Conservation (phyloP, 2,113 vertebrate genomes). For the Prietella phreatophila region DNA sequence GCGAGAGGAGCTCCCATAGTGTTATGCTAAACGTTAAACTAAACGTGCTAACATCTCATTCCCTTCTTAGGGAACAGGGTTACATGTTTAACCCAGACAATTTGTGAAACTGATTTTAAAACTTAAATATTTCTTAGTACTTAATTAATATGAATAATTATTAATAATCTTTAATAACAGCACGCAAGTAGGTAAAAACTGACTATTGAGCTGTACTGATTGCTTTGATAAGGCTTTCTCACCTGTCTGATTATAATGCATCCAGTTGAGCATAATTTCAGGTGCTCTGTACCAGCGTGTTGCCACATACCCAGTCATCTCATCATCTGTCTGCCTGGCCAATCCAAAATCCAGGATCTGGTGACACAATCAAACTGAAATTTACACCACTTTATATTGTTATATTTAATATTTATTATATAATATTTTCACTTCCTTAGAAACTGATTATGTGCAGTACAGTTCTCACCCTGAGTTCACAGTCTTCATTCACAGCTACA, state of each 20-base stretch:
- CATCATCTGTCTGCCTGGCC: slow-evolving; percentile 93
- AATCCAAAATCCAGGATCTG: slow-evolving; percentile 97
- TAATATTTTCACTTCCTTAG: background rate
- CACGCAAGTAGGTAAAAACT: background rate
- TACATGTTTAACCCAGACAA: too few species aligned
- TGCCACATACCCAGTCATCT: slow-evolving; percentile 97
- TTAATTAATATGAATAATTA: background rate
- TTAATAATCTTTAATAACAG: background rate
- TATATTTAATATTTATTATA: background rate
- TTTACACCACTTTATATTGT: background rate
- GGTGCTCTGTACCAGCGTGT: slow-evolving; percentile 97
- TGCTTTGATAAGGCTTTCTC: slow-evolving; percentile 31
- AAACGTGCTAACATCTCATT: too few species aligned
- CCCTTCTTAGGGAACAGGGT: too few species aligned
- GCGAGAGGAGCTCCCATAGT: too few species aligned
- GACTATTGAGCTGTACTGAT: background rate
- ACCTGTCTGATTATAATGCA: slow-evolving; percentile 99
- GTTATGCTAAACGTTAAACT: too few species aligned
- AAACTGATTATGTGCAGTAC: background rate
- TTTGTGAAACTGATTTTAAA: background rate
- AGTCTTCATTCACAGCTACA: slow-evolving; percentile 95
- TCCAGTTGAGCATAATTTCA: slow-evolving; percentile 99
- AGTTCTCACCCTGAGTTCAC: slow-evolving; percentile 86
- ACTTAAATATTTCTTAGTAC: background rate
- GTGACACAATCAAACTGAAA: slow-evolving; percentile 22